A percentile compares a stretch with the other conserved stretches of the same genome.
phyloP scores from a whole-genome alignment of 2,113 vertebrate species.

The Ardeotis arabs region DNA sequence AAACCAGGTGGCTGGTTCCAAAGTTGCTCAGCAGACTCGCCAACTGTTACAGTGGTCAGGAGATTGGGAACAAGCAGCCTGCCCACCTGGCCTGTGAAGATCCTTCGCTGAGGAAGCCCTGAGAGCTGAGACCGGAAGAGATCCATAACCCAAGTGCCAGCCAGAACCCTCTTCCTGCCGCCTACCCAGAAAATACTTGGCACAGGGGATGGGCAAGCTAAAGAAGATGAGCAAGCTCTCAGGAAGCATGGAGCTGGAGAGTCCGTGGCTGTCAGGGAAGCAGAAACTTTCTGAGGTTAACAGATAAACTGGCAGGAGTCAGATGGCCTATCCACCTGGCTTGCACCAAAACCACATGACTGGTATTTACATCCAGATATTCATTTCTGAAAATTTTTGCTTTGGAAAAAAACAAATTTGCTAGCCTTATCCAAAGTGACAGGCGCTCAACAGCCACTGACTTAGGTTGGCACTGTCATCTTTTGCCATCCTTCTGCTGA shows the following conservation, averaged over 20 bases:
- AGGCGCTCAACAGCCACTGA: neutral
- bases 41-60: neutral
- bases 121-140: neutral
- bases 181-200: neutral
- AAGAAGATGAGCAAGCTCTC: neutral
- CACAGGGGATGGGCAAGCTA: neutral
- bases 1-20: neutral
- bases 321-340: neutral
- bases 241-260: neutral
- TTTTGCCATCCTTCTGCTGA: neutral
- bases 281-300: neutral
- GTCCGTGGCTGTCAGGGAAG: neutral
- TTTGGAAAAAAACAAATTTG: neutral
- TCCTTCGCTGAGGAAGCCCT: neutral
- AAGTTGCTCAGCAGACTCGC: neutral
- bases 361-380: neutral
- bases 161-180: neutral
- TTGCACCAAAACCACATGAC: neutral
- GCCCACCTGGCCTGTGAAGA: neutral
- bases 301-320: neutral
- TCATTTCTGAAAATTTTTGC: neutral
- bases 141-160: neutral
- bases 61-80: neutral
- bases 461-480: neutral
- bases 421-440: neutral